Conservation (phyloP, 2,888 invertebrate species). For the Pseudococcus jackbeardsleyi region DNA sequence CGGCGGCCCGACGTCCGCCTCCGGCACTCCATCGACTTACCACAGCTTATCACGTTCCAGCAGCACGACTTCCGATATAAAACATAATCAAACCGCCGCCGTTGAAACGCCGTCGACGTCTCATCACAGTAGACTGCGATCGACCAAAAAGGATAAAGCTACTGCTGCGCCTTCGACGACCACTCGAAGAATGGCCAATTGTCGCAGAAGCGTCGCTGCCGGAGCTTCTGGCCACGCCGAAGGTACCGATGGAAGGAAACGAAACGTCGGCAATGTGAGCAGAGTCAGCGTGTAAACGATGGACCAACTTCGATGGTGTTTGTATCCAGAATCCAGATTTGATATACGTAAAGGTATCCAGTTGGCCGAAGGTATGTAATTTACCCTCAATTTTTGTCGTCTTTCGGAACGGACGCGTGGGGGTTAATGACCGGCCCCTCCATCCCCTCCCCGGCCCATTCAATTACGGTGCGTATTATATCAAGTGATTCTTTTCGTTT, state of each 20-base stretch:
- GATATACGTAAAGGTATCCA: too few relatives aligned
- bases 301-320: not conserved
- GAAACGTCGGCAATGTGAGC: not conserved
- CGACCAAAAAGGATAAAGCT: not conserved
- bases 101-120: not conserved
- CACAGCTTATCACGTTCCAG: not conserved
- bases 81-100: not conserved
- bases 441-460: too few relatives aligned
- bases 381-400: too few relatives aligned
- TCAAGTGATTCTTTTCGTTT: not conserved
- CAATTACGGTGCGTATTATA: not conserved
- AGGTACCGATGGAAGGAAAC: not conserved
- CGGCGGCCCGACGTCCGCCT: not conserved
- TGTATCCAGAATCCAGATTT: not conserved
- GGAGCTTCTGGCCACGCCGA: not conserved
- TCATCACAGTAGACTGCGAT: not conserved
- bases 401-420: too few relatives aligned
- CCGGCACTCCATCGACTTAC: not conserved
- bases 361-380: too few relatives aligned
- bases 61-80: not conserved
- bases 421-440: too few relatives aligned
- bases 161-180: not conserved
- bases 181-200: not conserved
- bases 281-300: not conserved
- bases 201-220: not conserved